Evolutionary conservation across 2,113 vertebrate genomes (phyloP).

Genomic region (Pitta sordida): DNA sequence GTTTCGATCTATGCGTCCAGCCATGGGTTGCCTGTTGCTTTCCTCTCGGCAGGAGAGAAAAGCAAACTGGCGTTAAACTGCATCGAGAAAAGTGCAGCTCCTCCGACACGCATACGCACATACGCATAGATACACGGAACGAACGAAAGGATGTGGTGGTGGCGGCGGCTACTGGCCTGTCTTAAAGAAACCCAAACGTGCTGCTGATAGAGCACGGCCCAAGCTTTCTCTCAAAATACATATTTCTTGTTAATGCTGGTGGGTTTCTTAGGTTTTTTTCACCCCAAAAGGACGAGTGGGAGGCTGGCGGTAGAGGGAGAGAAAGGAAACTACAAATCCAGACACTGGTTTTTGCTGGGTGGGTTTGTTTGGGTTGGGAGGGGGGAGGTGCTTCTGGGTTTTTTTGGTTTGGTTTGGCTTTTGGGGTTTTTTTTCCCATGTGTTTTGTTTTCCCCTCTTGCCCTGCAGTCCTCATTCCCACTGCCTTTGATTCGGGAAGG

Average conservation of each 20-base stretch:
- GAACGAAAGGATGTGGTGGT: conserved; percentile 68
- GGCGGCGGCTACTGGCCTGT: conserved; percentile 62
- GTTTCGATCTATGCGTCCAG: conserved; percentile 54
- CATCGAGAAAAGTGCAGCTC: conserved; percentile 64
- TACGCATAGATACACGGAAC: neutral
- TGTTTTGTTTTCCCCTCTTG: neutral
- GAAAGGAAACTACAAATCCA: conserved; percentile 64
- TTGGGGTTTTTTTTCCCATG: neutral
- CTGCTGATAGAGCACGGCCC: conserved; percentile 38
- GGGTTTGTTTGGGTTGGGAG: neutral
- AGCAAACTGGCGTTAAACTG: conserved; percentile 78
- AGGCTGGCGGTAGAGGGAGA: conserved; percentile 37
- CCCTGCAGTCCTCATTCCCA: neutral
- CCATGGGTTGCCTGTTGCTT: conserved; percentile 82
- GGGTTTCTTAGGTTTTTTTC: conserved; percentile 41
- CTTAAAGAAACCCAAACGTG: conserved; percentile 56
- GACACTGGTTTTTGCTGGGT: conserved; percentile 33
- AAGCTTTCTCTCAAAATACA: conserved; percentile 34
- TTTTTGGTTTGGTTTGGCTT: neutral
- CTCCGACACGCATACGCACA: conserved; percentile 37
- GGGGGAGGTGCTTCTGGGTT: no score
- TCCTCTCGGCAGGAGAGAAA: conserved; percentile 66
- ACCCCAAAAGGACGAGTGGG: conserved; percentile 16
- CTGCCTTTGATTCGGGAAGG: conserved; percentile 37
- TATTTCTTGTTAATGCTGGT: conserved; percentile 18